Percentiles rank a stretch among this genome's conserved stretches.
These are phyloP conservation scores for Oostethus manadensis DNA, from an alignment of 2,113 vertebrate species.

Conservation along the genomic window DNA sequence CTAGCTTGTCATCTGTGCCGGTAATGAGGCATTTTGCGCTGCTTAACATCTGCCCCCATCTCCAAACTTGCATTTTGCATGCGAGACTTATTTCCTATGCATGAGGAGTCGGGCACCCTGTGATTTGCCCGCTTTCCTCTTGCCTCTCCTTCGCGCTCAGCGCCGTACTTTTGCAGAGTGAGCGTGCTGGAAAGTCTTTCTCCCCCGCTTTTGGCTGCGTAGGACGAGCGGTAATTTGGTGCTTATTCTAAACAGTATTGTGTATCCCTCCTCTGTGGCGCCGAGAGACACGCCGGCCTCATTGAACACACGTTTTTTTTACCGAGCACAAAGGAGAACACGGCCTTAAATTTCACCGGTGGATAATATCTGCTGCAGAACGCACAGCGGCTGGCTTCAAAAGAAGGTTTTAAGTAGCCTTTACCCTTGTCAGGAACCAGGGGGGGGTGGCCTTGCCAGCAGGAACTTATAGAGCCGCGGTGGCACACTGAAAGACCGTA, in stretches of 20 bases:
- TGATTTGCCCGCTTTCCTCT: conserved; percentile 59
- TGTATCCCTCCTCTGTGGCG: conserved; percentile 9
- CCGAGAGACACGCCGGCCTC: conserved; percentile 13
- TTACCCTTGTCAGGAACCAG: conserved; percentile 38
- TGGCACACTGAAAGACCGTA: conserved; percentile 1
- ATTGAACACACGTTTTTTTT: conserved; percentile 43
- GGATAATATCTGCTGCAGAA: conserved; percentile 39
- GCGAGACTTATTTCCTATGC: conserved; percentile 59
- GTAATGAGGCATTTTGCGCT: conserved; percentile 66
- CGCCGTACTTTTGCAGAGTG: conserved; percentile 29
- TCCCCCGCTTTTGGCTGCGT: conserved; percentile 31
- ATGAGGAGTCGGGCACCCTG: conserved; percentile 54
- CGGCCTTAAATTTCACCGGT: conserved; percentile 38
- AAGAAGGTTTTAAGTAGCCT: conserved; percentile 39
- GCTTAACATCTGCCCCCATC: conserved; percentile 65
- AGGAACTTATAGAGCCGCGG: background rate
- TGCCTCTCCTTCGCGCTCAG: conserved; percentile 34
- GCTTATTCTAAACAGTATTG: conserved; percentile 38
- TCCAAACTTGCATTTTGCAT: conserved; percentile 53
- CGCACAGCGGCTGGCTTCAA: conserved; percentile 39
- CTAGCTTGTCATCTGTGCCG: conserved; percentile 42
- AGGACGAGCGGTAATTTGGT: conserved; percentile 49
- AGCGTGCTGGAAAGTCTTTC: conserved; percentile 33
- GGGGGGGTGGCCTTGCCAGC: too few relatives aligned
- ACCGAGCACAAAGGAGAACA: conserved; percentile 44